Evolutionary conservation across 2,888 invertebrate genomes (phyloP), one percentile per base, ranked within the genome.

Genomic region (Campoletis raptor): DNA sequence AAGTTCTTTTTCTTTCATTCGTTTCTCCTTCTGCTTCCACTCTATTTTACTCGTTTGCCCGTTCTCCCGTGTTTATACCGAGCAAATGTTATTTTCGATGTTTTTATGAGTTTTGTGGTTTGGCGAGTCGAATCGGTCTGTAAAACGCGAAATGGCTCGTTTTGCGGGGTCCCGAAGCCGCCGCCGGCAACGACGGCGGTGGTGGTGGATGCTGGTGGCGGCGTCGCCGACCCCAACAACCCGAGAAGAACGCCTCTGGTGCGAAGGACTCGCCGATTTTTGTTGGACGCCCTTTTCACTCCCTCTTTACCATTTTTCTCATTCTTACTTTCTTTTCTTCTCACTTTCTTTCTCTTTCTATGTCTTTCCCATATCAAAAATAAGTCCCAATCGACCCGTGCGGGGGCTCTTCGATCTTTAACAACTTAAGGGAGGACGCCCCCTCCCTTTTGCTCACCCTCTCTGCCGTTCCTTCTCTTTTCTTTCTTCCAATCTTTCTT

Each of bases 21-120:
- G 37, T 72, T 67, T 54, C 73, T 77, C 76, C 76, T 48, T 81
- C 82, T 54, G 70, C 40, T 61, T 74, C 70, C 74, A 42, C 77
- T 82, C 85, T 81, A 81, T 87, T 86, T 84, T 83, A 83, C 85
- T 83, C 85, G 86, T 88, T 87, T 85, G 84, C 67, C 73, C 57
- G 30, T 83, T 81, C 81, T 70, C 85, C 70, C 86, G 83, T 87
- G 84, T 87, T 87, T 87, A 85, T 89, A 87, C 84, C 86, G 86
- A 69, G 85, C 86, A 88, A 85, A 85, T 86, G 84, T 85, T 88
- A 88, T 88, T 88, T 87, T 89, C 88, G 88, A 87, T 83, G 87
- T 89, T 89, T 88, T 89, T 89, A 89, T 88, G 89, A 87, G 89
- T 89, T 89, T 89, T 89, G 89, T 80, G 89, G 89, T 89, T 89